Percentiles rank a stretch among this genome's conserved stretches.
These are phyloP conservation scores for Pantelozetes paolii DNA, from an alignment of 2,888 invertebrate species.

Conservation along the genomic window DNA sequence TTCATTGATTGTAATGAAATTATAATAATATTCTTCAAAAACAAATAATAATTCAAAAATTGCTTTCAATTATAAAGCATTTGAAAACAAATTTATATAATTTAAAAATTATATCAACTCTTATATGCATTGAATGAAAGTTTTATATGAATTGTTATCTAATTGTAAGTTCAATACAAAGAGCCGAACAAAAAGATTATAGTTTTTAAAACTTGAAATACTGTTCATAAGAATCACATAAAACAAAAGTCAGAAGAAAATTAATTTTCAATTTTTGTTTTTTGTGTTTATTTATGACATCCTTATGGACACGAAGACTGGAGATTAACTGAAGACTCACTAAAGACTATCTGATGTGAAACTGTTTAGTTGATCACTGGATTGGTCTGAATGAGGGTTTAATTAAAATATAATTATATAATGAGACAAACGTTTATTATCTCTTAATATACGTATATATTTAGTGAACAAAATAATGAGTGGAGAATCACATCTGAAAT, in stretches of 20 bases:
- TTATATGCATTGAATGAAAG: no score
- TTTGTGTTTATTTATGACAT: no score
- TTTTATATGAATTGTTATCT: no score
- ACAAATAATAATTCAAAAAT: not conserved
- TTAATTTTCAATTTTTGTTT: not conserved
- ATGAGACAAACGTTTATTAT: constrained; percentile 12
- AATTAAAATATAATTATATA: not conserved
- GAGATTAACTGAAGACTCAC: no score
- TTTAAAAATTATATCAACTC: not conserved
- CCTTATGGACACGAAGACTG: no score
- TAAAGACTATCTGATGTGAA: not conserved
- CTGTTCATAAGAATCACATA: no score
- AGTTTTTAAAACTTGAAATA: no score
- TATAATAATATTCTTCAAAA: not conserved
- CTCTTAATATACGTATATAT: not conserved
- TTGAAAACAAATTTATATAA: not conserved
- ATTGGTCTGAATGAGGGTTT: not conserved
- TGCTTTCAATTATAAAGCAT: not conserved
- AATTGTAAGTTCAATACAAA: no score
- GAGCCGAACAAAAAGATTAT: no score
- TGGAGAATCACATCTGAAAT: not conserved
- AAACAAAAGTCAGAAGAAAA: no score
- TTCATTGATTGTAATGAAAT: constrained; percentile 5
- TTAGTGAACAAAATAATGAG: not conserved
- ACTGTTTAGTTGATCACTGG: not conserved